Evolutionary conservation across 2,888 invertebrate species (phyloP), one percentile per base, ranked within the genome.

Genomic region (Caenorhabditis angaria): DNA sequence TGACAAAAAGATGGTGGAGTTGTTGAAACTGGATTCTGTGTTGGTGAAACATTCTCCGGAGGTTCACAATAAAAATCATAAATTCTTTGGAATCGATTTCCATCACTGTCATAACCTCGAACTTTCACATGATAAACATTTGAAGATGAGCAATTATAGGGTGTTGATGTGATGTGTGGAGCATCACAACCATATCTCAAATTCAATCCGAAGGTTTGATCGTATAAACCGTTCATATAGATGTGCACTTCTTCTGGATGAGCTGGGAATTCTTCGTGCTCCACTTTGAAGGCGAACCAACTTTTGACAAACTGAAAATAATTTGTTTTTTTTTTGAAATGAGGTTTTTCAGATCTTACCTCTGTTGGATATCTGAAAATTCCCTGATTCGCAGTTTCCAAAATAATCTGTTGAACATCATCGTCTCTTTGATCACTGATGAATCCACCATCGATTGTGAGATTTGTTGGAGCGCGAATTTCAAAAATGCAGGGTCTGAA

Each of bases 371-470:
- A 75, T 22, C 76, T 65, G 57, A 67, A 65, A 29, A 83, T 78
- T 29, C 68, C 81, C 29, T 80, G 65, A 48, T 71, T 70, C 10
- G 63, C 60, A 22, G 48, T 53, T 0, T 62, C 51, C 1, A 62
- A 25, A 24, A 72, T 59, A 32, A 76, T 58, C 8, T 63, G 50
- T 35, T 77, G 77, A 29, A 78, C 77, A 35, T 76, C 60, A 68
- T 83, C 83, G 56, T 77, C 78, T 4, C 61, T 51, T n/a, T 57
- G 41, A 64, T 80, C 76, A 20, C 61, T 47, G 20, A 82, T 78
- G 58, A 83, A 83, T 10, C 83, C 83, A 41, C 83, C 83, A 61
- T 83, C 81, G 10, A 78, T 57, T 14, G 76, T 65, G 3, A 82
- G 67, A 12, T 56, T 53, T 0, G 80, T 82, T 5, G 61, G 66